Percentiles rank a stretch among this genome's conserved stretches.
Evolutionary conservation across 2,797 vertebrate genomes (phyloP).

Genomic region (Crenuchus spilurus): DNA sequence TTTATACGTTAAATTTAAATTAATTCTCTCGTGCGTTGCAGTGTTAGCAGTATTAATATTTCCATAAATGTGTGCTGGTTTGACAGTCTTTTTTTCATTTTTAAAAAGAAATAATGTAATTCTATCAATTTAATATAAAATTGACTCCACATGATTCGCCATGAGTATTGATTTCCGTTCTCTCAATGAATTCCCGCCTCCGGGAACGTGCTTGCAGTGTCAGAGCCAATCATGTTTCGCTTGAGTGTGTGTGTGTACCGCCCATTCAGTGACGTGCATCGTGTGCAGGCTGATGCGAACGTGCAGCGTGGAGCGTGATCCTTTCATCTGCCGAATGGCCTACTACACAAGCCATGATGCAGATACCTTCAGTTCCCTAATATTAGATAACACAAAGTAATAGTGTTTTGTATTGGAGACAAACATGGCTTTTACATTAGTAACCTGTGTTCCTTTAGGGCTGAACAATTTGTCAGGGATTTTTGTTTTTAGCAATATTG

Average conservation of each 20-base stretch:
- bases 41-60: too few relatives aligned
- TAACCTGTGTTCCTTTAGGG: too few relatives aligned
- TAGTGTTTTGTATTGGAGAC: too few relatives aligned
- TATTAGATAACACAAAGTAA: too few relatives aligned
- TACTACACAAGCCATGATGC: background rate
- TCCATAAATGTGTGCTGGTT: background rate
- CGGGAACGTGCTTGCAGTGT: background rate
- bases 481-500: too few relatives aligned
- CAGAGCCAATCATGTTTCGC: slow-evolving; percentile 14
- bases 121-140: too few relatives aligned
- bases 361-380: background rate
- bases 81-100: background rate
- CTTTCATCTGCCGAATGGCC: slow-evolving; percentile 27
- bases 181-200: background rate
- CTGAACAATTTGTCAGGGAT: background rate
- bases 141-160: background rate
- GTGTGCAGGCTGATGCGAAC: slow-evolving; percentile 35
- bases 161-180: background rate
- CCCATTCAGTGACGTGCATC: slow-evolving; percentile 5
- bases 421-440: too few relatives aligned
- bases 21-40: too few relatives aligned
- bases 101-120: too few relatives aligned
- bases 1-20: background rate
- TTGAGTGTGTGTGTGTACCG: background rate
- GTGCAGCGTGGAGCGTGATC: slow-evolving; percentile 50